These are phyloP conservation scores for Pemphigus obesinymphae DNA, from an alignment of 1,140 invertebrate species.

Conservation along the genomic window DNA sequence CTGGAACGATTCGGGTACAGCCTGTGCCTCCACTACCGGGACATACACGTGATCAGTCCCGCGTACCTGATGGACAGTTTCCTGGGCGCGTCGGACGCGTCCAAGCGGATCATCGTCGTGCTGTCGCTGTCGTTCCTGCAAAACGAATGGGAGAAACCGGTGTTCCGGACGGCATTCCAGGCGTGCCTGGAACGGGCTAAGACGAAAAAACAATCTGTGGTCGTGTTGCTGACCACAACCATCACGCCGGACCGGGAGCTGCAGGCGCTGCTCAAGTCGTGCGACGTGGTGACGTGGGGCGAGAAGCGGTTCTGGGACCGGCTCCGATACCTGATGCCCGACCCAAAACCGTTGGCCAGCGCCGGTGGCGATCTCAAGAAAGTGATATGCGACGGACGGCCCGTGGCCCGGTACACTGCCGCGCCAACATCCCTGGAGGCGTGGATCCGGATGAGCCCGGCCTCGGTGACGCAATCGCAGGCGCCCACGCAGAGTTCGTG, in stretches of 20 bases:
- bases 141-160: slow-evolving; percentile 89
- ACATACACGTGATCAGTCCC: slow-evolving; percentile 75
- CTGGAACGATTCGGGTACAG: slow-evolving; percentile 55
- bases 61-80: slow-evolving; percentile 73
- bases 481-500: slow-evolving; percentile 59
- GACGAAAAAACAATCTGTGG: slow-evolving; percentile 63
- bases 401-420: slow-evolving; percentile 56
- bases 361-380: slow-evolving; percentile 48
- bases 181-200: slow-evolving; percentile 61
- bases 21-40: slow-evolving; percentile 79
- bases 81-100: slow-evolving; percentile 82
- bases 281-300: slow-evolving; percentile 74
- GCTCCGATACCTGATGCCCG: slow-evolving; percentile 82
- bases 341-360: slow-evolving; percentile 49
- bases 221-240: slow-evolving; percentile 80
- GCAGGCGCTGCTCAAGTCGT: slow-evolving; percentile 84
- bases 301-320: slow-evolving; percentile 94
- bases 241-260: slow-evolving; percentile 83
- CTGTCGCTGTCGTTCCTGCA: slow-evolving; percentile 88
- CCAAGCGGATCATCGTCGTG: slow-evolving; percentile 81
- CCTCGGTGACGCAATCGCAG: slow-evolving; percentile 51
- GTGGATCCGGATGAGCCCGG: slow-evolving; percentile 53
- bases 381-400: slow-evolving; percentile 52
- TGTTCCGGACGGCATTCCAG: slow-evolving; percentile 85
- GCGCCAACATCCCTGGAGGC: slow-evolving; percentile 56